phyloP scores from a whole-genome alignment of 2,113 vertebrate genomes.

The Lasiurus cinereus region DNA sequence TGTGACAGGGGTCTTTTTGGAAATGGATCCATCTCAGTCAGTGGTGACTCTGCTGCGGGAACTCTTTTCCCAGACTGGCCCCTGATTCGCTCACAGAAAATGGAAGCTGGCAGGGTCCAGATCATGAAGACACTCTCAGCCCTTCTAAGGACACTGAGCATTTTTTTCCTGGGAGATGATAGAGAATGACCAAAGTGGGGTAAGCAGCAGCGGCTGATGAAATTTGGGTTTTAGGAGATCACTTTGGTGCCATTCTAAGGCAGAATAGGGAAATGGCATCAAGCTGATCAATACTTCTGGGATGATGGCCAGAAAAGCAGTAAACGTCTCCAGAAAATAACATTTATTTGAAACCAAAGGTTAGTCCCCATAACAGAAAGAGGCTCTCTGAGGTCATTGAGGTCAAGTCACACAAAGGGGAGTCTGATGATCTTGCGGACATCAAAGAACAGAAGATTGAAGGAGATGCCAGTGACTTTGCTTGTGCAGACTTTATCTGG shows the following conservation, averaged over 20 bases:
- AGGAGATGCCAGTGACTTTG: neutral
- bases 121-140: neutral
- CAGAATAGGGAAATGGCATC: neutral
- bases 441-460: neutral
- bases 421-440: neutral
- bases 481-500: neutral
- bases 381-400: neutral
- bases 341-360: constrained; percentile 32
- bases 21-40: neutral
- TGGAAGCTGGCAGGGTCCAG: neutral
- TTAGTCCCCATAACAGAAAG: neutral
- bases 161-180: neutral
- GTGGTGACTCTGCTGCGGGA: neutral
- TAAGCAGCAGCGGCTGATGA: neutral
- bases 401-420: neutral
- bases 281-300: constrained; percentile 74
- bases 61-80: neutral
- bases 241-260: constrained; percentile 64
- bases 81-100: neutral
- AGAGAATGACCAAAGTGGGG: neutral
- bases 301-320: constrained; percentile 70
- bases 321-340: constrained; percentile 58
- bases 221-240: constrained; percentile 44
- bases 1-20: neutral
- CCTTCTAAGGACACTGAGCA: neutral